A percentile compares a stretch with the other conserved stretches of the same genome.
phyloP scores from a whole-genome alignment of 2,113 vertebrate genomes.

The Accipiter virgatus region DNA sequence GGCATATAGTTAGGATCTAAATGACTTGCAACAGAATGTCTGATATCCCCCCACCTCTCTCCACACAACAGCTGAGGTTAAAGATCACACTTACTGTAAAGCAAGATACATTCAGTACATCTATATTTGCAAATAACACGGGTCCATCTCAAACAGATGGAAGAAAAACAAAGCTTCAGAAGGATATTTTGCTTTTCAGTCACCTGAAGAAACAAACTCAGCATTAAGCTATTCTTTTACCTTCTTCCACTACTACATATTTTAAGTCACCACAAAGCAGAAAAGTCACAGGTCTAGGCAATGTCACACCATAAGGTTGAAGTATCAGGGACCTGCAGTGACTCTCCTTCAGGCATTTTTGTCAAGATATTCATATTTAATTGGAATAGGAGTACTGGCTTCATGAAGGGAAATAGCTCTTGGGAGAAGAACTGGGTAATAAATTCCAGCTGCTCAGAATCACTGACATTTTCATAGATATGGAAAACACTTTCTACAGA shows the following conservation, averaged over 20 bases:
- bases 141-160: not conserved
- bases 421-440: not conserved
- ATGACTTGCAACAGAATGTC: not conserved
- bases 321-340: not conserved
- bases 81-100: not conserved
- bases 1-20: not conserved
- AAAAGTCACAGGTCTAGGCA: not conserved
- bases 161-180: not conserved
- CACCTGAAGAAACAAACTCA: not conserved
- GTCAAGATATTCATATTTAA: not conserved
- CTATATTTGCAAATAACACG: not conserved
- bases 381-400: not conserved
- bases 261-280: not conserved
- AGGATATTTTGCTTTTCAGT: not conserved
- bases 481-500: not conserved
- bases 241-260: not conserved
- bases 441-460: not conserved
- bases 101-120: not conserved
- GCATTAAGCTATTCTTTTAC: not conserved
- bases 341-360: not conserved
- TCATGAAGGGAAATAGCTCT: not conserved
- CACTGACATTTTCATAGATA: not conserved
- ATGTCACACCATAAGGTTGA: not conserved
- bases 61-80: not conserved
- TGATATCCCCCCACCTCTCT: not conserved